Evolutionary conservation across 1,140 invertebrate genomes (phyloP), one percentile per base, ranked within the genome.

Genomic region (Papilio polytes): DNA sequence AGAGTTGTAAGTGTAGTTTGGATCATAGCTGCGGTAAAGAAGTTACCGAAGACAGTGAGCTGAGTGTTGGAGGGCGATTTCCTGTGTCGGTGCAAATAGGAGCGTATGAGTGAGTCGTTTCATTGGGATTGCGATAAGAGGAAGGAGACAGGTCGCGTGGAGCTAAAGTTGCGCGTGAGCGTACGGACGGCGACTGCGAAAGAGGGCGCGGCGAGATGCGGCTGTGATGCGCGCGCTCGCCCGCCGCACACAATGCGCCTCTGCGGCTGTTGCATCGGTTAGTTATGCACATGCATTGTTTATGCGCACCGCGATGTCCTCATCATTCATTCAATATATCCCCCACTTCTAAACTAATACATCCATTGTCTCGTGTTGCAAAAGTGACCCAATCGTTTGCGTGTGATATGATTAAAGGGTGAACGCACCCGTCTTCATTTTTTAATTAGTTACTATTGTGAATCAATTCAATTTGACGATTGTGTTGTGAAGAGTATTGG

Each of bases 251-350:
- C 90, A 85, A 94, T 94, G 93, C 93, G 93, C 86, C 90, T 94
- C 83, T 94, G 93, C 87, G 91, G 92, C 85, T 94, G 93, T 85
- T 94, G 93, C 87, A 87, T 92, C 79, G 93, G 93, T 94, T 87
- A 89, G 93, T 92, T 81, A 51, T 74, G 51, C 63, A 46, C 41
- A 56, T 63, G 80, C 26, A 73, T 76, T 76, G 74, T 76, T 76
- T 26, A 70, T 70, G 63, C 26, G 26, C 63, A 31, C 63, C 22
- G 63, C 26, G 63, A 70, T 70, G 63, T 70, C 63, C 63, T 70
- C 63, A 31, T 31, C 63, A 18, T 66, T 66, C 63, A 66, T 66
- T 66, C 63, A 66, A 66, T 66, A 31, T 31, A 26, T 66, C 22
- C 63, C 59, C 63, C 63, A 66, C 63, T 66, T 66, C 63, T 31